These are phyloP conservation scores for Ormia ochracea DNA, from an alignment of 2,888 invertebrate genomes.

Conservation along the genomic window DNA sequence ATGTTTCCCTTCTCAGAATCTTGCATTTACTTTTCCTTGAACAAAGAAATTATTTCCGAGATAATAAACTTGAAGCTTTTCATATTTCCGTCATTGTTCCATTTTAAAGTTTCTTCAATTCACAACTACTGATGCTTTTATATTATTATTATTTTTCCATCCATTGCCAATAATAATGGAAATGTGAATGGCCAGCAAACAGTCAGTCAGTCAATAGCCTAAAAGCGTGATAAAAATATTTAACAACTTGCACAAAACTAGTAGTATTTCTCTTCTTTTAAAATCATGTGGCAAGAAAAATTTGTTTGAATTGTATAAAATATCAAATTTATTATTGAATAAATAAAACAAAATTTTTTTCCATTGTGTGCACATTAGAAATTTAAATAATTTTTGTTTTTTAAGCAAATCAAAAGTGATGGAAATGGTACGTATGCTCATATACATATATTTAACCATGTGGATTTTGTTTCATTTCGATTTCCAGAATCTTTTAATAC, in stretches of 20 bases:
- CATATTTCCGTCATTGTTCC: not conserved
- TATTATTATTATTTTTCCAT: not conserved
- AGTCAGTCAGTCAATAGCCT: constrained; percentile 31
- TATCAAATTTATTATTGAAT: not conserved
- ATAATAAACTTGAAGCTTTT: not conserved
- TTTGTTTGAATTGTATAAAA: constrained; percentile 13
- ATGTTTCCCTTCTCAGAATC: too few species aligned
- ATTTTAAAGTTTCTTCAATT: not conserved
- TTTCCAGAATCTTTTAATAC: too few species aligned
- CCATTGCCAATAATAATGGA: constrained; percentile 20
- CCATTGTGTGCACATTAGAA: too few species aligned
- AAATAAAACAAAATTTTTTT: too few species aligned
- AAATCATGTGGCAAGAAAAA: not conserved
- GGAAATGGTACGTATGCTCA: too few species aligned
- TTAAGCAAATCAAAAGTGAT: too few species aligned
- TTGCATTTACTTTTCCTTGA: not conserved
- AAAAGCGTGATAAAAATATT: constrained; percentile 19
- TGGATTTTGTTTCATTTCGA: too few species aligned
- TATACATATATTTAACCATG: too few species aligned
- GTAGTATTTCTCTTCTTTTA: too few species aligned
- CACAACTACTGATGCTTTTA: not conserved
- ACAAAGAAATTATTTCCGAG: not conserved
- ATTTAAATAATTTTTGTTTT: too few species aligned
- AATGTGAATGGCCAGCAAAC: constrained; percentile 14
- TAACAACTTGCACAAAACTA: constrained; percentile 24